A percentile compares a stretch with the other conserved stretches of the same genome.
Evolutionary conservation across 1,140 invertebrate species (phyloP).

Genomic region (Aphelinus certus): DNA sequence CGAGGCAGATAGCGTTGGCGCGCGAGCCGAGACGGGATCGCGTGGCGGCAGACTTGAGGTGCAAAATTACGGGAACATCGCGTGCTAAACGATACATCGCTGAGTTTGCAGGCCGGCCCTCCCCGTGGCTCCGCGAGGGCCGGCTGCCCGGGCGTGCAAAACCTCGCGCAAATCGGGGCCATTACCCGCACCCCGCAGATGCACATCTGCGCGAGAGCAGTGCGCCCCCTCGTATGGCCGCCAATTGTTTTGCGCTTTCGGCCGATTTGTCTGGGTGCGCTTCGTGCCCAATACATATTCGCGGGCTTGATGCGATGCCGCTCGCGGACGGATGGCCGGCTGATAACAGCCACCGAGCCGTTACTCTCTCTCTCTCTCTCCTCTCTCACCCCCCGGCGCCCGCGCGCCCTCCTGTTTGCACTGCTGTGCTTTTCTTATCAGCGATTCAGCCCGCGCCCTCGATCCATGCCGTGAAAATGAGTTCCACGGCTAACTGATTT

Average conservation of each 20-base stretch:
- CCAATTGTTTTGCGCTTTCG: constrained; percentile 15
- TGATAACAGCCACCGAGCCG: not conserved
- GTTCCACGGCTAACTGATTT: not conserved
- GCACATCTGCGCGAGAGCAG: constrained; percentile 27
- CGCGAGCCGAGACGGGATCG: constrained; percentile 18
- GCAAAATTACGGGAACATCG: constrained; percentile 62
- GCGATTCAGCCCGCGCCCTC: not conserved
- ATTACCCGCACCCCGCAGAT: constrained; percentile 42
- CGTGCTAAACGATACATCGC: constrained; percentile 59
- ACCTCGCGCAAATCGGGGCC: constrained; percentile 40
- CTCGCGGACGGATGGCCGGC: not conserved
- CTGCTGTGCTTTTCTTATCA: constrained; percentile 23
- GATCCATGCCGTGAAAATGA: constrained; percentile 6
- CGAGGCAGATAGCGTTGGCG: not conserved
- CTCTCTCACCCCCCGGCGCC: too few species aligned
- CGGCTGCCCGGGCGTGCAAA: constrained; percentile 14
- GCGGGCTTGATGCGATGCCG: not conserved
- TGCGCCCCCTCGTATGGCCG: too few species aligned
- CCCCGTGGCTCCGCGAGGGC: constrained; percentile 2
- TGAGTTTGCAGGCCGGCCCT: constrained; percentile 39
- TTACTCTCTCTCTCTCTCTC: not conserved
- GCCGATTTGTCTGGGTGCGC: constrained; percentile 10
- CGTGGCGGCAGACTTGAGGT: constrained; percentile 41
- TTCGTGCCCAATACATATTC: constrained; percentile 32
- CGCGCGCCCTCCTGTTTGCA: not conserved